These are phyloP conservation scores for Eriocheir sinensis DNA, from an alignment of 1,140 invertebrate species.

Conservation along the genomic window DNA sequence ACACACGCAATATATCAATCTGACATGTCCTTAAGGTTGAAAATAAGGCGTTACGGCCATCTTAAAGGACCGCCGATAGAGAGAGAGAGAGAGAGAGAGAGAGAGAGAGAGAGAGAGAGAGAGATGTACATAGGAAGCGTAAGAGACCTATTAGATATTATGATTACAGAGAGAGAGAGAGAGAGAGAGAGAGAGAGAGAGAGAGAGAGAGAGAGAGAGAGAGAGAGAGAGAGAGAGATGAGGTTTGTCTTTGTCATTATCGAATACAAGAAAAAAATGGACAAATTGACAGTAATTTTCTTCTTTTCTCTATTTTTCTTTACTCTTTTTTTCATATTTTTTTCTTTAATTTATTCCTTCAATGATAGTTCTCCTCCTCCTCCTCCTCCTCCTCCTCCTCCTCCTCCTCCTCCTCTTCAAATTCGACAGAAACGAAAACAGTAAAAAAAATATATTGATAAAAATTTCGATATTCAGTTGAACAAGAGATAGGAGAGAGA, in stretches of 20 bases:
- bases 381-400: not conserved
- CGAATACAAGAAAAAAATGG: no score
- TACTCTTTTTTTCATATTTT: not conserved
- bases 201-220: constrained; percentile 28
- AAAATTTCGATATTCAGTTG: no score
- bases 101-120: constrained; percentile 15
- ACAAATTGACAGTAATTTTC: not conserved
- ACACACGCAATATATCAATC: not conserved
- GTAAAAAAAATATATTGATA: no score
- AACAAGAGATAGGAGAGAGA: no score
- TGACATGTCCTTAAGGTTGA: not conserved
- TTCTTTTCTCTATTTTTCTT: not conserved
- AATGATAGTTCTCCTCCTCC: not conserved
- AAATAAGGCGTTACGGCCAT: not conserved
- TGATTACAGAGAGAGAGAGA: constrained; percentile 32
- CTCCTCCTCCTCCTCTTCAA: not conserved
- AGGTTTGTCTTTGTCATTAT: no score
- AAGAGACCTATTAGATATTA: no score
- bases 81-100: constrained; percentile 33
- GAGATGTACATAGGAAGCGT: constrained; percentile 5
- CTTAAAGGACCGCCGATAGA: not conserved
- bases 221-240: constrained; percentile 28
- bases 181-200: constrained; percentile 15
- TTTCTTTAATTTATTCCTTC: not conserved
- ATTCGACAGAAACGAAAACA: no score